Evolutionary conservation across 2,888 invertebrate genomes (phyloP).

Genomic region (Enchytraeus crypticus): DNA sequence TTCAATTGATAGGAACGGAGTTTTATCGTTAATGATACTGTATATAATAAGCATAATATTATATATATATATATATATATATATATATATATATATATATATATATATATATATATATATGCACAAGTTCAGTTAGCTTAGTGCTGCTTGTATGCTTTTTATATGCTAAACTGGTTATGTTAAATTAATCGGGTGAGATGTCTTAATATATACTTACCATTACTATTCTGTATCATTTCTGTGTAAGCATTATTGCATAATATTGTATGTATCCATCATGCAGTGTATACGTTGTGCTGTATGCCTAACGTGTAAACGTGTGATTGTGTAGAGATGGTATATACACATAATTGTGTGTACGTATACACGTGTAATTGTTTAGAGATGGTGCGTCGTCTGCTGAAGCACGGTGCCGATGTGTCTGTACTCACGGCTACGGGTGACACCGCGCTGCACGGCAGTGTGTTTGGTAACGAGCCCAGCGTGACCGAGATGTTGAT

Average conservation of each 20-base stretch:
- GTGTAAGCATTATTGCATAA: too few species aligned
- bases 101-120: neutral
- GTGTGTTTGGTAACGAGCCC: constrained; percentile 37
- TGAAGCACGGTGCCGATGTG: constrained; percentile 32
- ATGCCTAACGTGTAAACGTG: too few species aligned
- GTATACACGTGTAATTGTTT: too few species aligned
- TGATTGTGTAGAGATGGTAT: too few species aligned
- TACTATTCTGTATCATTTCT: too few species aligned
- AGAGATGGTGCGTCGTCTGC: constrained; percentile 36
- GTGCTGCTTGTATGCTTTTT: too few species aligned
- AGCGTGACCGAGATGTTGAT: constrained; percentile 35
- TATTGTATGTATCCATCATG: too few species aligned
- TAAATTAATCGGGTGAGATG: neutral
- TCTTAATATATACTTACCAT: neutral
- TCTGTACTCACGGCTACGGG: constrained; percentile 32
- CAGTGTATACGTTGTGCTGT: too few species aligned
- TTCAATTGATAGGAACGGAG: too few species aligned
- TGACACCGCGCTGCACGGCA: constrained; percentile 40
- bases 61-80: neutral
- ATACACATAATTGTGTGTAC: too few species aligned
- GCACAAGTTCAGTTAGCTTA: neutral
- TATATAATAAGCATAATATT: too few species aligned
- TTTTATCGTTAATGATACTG: too few species aligned
- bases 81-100: neutral
- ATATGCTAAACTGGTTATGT: neutral